These are phyloP conservation scores for Venustaconcha ellipsiformis DNA, from an alignment of 1,140 invertebrate species.

Conservation along the genomic window DNA sequence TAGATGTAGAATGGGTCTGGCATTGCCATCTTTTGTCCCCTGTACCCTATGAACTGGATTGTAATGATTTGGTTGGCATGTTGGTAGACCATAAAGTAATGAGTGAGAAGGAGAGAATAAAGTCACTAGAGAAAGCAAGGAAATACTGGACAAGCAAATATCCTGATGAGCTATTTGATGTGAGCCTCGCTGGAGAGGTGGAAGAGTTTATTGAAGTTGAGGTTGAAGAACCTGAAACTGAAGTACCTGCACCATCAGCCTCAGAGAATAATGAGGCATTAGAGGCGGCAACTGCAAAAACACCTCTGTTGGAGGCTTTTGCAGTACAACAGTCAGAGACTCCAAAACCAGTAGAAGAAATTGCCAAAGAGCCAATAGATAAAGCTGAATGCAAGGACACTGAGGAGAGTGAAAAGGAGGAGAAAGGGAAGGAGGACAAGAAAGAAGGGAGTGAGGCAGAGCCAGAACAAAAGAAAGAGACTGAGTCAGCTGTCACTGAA, in stretches of 20 bases:
- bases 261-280: constrained; percentile 2
- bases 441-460: too few species aligned
- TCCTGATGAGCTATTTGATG: constrained; percentile 51
- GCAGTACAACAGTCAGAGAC: too few species aligned
- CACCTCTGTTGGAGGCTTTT: too few species aligned
- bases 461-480: too few species aligned
- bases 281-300: constrained; percentile 3
- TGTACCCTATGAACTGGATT: constrained; percentile 67
- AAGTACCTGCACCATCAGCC: not conserved
- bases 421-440: too few species aligned
- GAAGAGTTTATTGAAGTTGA: not conserved
- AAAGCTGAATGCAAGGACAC: too few species aligned
- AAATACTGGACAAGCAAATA: constrained; percentile 48
- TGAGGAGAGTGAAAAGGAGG: too few species aligned
- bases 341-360: too few species aligned
- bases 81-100: constrained; percentile 68
- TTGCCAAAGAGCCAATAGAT: too few species aligned
- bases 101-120: constrained; percentile 47
- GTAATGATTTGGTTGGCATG: constrained; percentile 60
- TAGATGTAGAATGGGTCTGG: constrained; percentile 73
- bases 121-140: constrained; percentile 39
- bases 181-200: constrained; percentile 35
- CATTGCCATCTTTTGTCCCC: constrained; percentile 71
- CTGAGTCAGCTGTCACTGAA: too few species aligned
- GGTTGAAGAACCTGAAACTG: not conserved